Base-by-base conservation (phyloP, 1,140 invertebrate genomes). In the Drosophila arizonae region DNA sequence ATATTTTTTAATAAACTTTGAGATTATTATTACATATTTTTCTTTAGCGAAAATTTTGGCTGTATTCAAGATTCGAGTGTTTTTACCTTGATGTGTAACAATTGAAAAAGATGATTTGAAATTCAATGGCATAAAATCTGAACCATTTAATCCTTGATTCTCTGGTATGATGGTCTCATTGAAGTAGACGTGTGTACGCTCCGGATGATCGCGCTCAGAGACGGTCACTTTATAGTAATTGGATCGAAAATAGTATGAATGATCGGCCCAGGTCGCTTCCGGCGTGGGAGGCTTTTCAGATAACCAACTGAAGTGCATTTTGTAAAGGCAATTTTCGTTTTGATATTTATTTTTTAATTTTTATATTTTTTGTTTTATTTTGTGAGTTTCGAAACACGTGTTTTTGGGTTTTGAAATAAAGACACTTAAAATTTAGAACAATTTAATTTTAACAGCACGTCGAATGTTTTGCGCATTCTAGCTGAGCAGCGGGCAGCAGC, bases 1-100 rank as follows among this genome's bases (percentile, higher is more conserved):
- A 21, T 4, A 21, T 17, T 11, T 21, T 21, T 46, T 1, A 21
- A 10, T n/a, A n/a, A 17, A 30, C 28, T 30, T 30, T 4, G 6
- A 30, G 6, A 3, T 30, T 30, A 30, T 30, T 30, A 30, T 6
- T 30, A 30, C 6, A 1, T 30, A 5, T 30, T 30, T 30, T 30
- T 30, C 4, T 39, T 41, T 51, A 54, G 65, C 61, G 26, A 43
- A 4, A 4, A 13, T 55, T 39, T 21, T 6, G 13, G 0, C 8
- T 55, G n/a, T 11, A 6, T 15, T 46, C 36, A 45, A 43, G 11
- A n/a, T 64, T 26, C 30, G 24, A 6, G 4, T 21, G 24, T 33
- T 28, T 69, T 90, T 92, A 95, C 94, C 95, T 95, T 95, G 93
- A 92, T 93, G 92, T 43, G 94, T 93, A 52, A 93, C 92, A 78